These are phyloP conservation scores for Conopomorpha cramerella DNA, from an alignment of 1,140 invertebrate genomes.

Conservation along the genomic window DNA sequence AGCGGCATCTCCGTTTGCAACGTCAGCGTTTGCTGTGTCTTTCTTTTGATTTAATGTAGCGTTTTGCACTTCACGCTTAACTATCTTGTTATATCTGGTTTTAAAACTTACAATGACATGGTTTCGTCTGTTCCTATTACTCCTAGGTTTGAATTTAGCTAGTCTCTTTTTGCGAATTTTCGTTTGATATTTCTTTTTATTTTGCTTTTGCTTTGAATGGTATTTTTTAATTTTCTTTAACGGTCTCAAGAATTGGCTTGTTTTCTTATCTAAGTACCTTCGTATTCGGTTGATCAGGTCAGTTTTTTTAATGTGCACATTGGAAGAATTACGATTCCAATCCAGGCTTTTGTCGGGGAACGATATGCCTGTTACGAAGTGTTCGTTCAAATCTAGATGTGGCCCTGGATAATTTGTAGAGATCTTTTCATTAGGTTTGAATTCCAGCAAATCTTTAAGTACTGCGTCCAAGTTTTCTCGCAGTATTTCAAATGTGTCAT, in stretches of 20 bases:
- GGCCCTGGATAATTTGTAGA: constrained; percentile 29
- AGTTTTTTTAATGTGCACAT: neutral
- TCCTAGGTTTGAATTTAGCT: too few species aligned
- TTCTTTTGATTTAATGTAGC: constrained; percentile 10
- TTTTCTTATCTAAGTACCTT: neutral
- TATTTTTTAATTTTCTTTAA: too few species aligned
- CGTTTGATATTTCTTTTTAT: neutral
- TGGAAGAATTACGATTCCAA: neutral
- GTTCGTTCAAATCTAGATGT: constrained; percentile 26
- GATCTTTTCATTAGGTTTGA: constrained; percentile 22
- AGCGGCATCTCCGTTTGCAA: constrained; percentile 60
- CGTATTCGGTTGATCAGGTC: neutral
- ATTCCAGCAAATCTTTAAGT: constrained; percentile 69
- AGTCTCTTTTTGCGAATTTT: too few species aligned
- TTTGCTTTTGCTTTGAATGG: neutral
- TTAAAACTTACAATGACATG: too few species aligned
- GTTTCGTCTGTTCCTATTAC: too few species aligned
- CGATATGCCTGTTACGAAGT: constrained; percentile 18
- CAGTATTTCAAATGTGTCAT: constrained; percentile 82
- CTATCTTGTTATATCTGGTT: too few species aligned
- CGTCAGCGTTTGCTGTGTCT: constrained; percentile 17
- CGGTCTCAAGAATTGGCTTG: too few species aligned
- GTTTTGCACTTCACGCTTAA: neutral
- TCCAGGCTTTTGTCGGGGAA: neutral
- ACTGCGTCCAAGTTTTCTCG: constrained; percentile 75